These are phyloP conservation scores for Nothoprocta perdicaria DNA, from an alignment of 2,113 vertebrate genomes.

Conservation along the genomic window DNA sequence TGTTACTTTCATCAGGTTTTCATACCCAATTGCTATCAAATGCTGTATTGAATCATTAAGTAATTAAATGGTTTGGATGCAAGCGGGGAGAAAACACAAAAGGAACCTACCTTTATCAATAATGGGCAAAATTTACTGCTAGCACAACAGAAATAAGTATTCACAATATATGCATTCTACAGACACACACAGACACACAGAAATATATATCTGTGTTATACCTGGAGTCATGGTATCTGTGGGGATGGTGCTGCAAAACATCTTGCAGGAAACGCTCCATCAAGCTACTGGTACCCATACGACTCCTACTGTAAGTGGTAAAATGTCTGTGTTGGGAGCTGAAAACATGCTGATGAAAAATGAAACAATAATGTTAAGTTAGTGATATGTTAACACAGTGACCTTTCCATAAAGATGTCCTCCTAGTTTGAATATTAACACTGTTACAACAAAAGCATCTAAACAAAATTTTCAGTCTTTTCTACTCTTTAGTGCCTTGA, in stretches of 20 bases:
- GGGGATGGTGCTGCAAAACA: conserved; percentile 88
- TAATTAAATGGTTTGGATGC: neutral
- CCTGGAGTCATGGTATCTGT: conserved; percentile 85
- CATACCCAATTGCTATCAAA: neutral
- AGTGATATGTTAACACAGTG: neutral
- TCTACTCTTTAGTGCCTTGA: neutral
- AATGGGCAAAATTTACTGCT: neutral
- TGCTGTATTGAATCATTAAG: neutral
- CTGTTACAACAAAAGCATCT: neutral
- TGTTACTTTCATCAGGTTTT: neutral
- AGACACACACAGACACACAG: neutral
- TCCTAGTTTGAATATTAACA: neutral
- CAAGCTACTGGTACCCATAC: conserved; percentile 72
- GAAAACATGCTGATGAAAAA: conserved; percentile 85
- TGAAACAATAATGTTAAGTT: neutral
- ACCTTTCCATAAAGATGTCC: neutral
- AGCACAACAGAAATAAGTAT: neutral
- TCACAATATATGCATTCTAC: neutral
- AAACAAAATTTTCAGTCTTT: neutral
- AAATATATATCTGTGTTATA: conserved; percentile 51
- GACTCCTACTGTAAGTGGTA: conserved; percentile 76
- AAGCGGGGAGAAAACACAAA: neutral
- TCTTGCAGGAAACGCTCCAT: conserved; percentile 94
- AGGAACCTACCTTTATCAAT: neutral
- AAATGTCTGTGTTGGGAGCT: conserved; percentile 86